Conservation (phyloP, 2,888 invertebrate species). For the Orthosia gracilis region DNA sequence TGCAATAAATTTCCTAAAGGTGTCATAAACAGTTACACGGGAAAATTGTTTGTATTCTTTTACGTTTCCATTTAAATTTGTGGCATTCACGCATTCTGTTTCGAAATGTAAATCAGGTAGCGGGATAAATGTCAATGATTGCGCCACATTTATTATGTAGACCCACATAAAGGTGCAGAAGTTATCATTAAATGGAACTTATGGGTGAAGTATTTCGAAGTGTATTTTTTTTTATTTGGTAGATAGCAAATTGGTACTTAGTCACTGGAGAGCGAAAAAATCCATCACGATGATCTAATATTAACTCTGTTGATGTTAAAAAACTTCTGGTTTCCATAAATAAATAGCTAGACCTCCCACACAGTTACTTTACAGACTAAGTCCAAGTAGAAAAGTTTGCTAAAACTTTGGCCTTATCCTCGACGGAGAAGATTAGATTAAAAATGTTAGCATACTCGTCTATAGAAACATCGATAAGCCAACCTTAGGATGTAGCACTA, state of each 20-base stretch:
- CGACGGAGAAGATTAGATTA: conserved; percentile 28
- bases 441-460: conserved; percentile 32
- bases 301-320: background rate
- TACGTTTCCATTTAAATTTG: conserved; percentile 19
- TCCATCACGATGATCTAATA: background rate
- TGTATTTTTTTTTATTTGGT: background rate
- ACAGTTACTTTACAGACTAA: background rate
- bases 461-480: background rate
- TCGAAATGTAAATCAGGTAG: conserved; percentile 35
- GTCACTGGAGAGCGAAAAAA: background rate
- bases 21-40: conserved; percentile 34
- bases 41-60: conserved; percentile 38
- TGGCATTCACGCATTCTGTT: conserved; percentile 30
- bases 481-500: conserved; percentile 5
- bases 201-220: background rate
- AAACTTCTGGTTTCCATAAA: background rate
- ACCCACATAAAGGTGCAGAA: conserved; percentile 7
- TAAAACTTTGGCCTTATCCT: conserved; percentile 30
- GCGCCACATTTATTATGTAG: conserved; percentile 1
- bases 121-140: conserved; percentile 8
- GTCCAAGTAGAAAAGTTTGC: conserved; percentile 15
- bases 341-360: background rate
- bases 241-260: background rate
- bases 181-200: conserved; percentile 13
- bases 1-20: conserved; percentile 35